These are phyloP conservation scores for Tricholaema leucomelas DNA, from an alignment of 2,113 vertebrate species.

Conservation along the genomic window DNA sequence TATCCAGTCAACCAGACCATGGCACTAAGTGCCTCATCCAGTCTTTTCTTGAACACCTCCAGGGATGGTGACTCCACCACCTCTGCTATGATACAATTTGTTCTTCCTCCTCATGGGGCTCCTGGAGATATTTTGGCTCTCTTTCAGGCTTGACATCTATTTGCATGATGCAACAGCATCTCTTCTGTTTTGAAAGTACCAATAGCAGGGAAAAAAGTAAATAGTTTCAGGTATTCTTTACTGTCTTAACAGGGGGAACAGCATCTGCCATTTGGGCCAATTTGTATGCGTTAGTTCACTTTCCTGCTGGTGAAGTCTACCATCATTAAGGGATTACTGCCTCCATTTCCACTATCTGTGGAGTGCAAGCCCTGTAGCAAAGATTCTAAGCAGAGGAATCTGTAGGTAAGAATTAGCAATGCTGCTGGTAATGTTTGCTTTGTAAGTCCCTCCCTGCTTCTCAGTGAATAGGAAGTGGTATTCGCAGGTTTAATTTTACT, in stretches of 20 bases:
- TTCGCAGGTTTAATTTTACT: slow-evolving; percentile 33
- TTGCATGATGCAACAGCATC: background rate
- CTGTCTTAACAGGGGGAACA: background rate
- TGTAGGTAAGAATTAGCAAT: background rate
- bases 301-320: background rate
- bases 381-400: background rate
- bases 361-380: background rate
- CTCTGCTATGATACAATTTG: background rate
- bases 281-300: background rate
- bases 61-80: no score
- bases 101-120: background rate
- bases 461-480: background rate
- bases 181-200: background rate
- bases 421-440: background rate
- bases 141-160: background rate
- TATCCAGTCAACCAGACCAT: no score
- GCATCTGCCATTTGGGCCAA: background rate
- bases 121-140: background rate
- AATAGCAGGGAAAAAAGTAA: background rate
- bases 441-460: background rate
- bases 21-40: no score
- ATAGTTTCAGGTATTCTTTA: background rate
- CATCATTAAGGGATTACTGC: background rate
- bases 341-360: background rate
- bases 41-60: no score